Evolutionary conservation across 1,140 invertebrate species (phyloP).

Genomic region (Drosophila albomicans): DNA sequence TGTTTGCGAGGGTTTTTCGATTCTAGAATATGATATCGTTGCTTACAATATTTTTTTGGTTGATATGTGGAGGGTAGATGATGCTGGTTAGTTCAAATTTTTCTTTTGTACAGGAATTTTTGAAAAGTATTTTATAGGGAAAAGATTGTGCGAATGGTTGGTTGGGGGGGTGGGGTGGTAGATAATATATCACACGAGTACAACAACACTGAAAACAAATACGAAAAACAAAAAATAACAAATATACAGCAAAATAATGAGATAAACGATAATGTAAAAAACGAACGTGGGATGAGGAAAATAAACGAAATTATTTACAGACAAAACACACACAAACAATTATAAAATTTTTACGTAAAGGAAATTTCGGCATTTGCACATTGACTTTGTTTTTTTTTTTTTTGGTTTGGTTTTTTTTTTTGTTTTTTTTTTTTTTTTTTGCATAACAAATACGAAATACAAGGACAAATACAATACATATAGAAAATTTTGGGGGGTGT

Average conservation of each 20-base stretch:
- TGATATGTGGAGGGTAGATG: not conserved
- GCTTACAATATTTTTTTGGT: conserved; percentile 5
- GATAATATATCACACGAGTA: conserved; percentile 35
- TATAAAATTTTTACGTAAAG: conserved; percentile 36
- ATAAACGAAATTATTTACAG: conserved; percentile 67
- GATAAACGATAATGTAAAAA: conserved; percentile 35
- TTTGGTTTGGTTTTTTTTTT: not conserved
- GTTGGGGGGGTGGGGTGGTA: no score
- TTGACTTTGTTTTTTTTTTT: conserved; percentile 47
- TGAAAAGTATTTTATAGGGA: conserved; percentile 13
- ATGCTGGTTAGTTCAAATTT: conserved; percentile 20
- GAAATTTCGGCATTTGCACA: conserved; percentile 49
- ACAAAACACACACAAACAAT: conserved; percentile 58
- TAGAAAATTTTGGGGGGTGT: conserved; percentile 24
- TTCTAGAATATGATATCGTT: conserved; percentile 31
- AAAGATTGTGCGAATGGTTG: not conserved
- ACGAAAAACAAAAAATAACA: conserved; percentile 49
- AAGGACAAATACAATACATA: conserved; percentile 50
- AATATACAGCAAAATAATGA: conserved; percentile 62
- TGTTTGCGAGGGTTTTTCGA: conserved; percentile 5
- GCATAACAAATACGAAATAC: conserved; percentile 50
- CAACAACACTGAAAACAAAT: conserved; percentile 79
- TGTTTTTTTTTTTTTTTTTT: conserved; percentile 32
- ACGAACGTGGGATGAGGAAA: conserved; percentile 50
- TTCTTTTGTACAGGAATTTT: conserved; percentile 27